These are phyloP conservation scores for Pollenia griseotomentosa DNA, from an alignment of 2,888 invertebrate species.

Conservation along the genomic window DNA sequence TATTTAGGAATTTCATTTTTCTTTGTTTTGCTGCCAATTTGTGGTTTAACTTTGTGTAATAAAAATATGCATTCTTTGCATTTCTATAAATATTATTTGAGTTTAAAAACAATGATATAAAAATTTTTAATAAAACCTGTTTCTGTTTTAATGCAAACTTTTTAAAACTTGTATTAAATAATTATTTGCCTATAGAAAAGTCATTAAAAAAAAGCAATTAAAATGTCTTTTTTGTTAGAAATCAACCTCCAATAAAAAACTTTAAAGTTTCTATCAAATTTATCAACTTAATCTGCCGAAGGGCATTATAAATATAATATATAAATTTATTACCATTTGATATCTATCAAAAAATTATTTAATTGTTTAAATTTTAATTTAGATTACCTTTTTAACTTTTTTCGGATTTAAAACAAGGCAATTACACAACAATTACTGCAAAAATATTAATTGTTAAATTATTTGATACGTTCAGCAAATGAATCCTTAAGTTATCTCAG, in stretches of 20 bases:
- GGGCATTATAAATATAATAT: too few relatives aligned
- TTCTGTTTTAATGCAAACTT: not conserved
- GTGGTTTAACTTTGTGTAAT: conserved; percentile 44
- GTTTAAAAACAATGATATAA: conserved; percentile 14
- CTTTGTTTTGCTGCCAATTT: conserved; percentile 55
- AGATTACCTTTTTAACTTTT: not conserved
- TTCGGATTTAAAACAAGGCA: not conserved
- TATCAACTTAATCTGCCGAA: not conserved
- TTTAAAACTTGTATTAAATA: not conserved
- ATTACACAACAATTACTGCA: not conserved
- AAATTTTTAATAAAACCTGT: not conserved
- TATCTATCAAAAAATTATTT: not conserved
- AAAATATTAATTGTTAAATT: conserved; percentile 46
- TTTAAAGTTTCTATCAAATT: not conserved
- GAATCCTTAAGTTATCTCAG: too few relatives aligned
- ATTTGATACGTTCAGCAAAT: conserved; percentile 17
- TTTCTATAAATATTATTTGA: not conserved
- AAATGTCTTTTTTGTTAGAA: not conserved
- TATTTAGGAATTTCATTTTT: conserved; percentile 1
- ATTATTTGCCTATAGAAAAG: too few relatives aligned
- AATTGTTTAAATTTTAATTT: not conserved
- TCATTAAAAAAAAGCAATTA: not conserved
- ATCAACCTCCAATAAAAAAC: too few relatives aligned
- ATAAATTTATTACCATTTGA: not conserved
- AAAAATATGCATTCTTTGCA: conserved; percentile 35